A percentile compares a stretch with the other conserved stretches of the same genome.
Evolutionary conservation across 2,888 invertebrate genomes (phyloP).

Genomic region (Odontomyia ornata): DNA sequence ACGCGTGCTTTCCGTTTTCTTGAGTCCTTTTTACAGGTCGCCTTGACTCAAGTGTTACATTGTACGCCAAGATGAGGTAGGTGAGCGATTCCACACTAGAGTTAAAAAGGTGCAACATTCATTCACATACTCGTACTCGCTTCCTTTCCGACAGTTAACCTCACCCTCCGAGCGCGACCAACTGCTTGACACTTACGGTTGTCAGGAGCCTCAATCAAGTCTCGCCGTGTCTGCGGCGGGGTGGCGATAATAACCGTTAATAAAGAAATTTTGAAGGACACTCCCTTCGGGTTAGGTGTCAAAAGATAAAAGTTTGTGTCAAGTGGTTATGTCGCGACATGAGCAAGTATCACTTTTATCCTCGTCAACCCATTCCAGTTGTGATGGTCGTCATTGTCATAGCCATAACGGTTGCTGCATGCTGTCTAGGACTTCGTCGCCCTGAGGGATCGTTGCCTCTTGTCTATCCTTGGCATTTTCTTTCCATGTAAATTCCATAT

Average conservation of each 20-base stretch:
- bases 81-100: neutral
- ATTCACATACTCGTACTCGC: neutral
- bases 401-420: neutral
- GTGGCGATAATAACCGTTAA: constrained; percentile 30
- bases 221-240: neutral
- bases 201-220: constrained; percentile 22
- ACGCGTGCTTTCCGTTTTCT: neutral
- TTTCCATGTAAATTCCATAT: neutral
- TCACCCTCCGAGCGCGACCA: no score
- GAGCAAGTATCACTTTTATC: constrained; percentile 39
- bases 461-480: neutral
- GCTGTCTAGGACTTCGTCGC: neutral
- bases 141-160: neutral
- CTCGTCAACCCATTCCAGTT: neutral
- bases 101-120: neutral
- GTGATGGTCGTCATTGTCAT: constrained; percentile 2
- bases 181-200: neutral
- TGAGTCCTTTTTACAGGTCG: neutral
- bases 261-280: constrained; percentile 30
- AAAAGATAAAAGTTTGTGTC: constrained; percentile 40
- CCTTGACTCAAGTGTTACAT: neutral
- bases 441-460: neutral
- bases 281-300: constrained; percentile 34
- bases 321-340: constrained; percentile 45
- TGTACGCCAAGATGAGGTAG: neutral